Base-by-base conservation (phyloP, 2,113 vertebrate genomes). In the Siniperca knerii region DNA sequence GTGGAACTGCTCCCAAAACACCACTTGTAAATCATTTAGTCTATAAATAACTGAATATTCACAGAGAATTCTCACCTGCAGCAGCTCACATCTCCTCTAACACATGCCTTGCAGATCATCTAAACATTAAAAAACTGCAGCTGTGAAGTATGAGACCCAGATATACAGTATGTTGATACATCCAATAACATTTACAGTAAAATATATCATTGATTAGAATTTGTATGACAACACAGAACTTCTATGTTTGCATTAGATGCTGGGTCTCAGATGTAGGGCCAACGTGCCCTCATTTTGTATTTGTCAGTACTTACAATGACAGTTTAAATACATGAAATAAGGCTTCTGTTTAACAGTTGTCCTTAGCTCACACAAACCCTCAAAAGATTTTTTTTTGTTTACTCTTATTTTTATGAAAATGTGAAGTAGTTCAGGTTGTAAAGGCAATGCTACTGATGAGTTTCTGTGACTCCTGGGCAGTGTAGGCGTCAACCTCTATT, bases 1-100 rank as follows among this genome's bases (percentile, higher is more conserved):
- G 13, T 81, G 64, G 70, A 46, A 58, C 50, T 13, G 40, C 64
- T 86, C 83, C 84, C 65, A 70, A 71, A 85, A 29, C 62, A 55
- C 57, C 71, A 48, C 74, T 77, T 79, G 29, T 68, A 80, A 83
- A 86, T 83, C 73, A 57, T 81, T 83, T 62, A 18, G 55, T 74
- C 82, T 87, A 92, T 87, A 85, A 91, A 90, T 93, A 91, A 73
- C 57, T 42, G 18, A 7, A 69, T 71, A 69, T 80, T 64, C 46
- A 62, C 54, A 87, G 40, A 81, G 42, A 78, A 75, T 83, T 87
- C 81, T 86, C 78, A 84, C 79, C 71, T 92, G 79, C 80, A 83
- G 80, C 58, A 23, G 77, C 68, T 74, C 52, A 50, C 13, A 20
- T 57, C 13, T 50, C 61, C 23, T 9, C 54, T 23, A 50, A 35